A percentile compares a stretch with the other conserved stretches of the same genome.
Conservation (phyloP, 2,888 invertebrate species). For the Tillus elongatus region DNA sequence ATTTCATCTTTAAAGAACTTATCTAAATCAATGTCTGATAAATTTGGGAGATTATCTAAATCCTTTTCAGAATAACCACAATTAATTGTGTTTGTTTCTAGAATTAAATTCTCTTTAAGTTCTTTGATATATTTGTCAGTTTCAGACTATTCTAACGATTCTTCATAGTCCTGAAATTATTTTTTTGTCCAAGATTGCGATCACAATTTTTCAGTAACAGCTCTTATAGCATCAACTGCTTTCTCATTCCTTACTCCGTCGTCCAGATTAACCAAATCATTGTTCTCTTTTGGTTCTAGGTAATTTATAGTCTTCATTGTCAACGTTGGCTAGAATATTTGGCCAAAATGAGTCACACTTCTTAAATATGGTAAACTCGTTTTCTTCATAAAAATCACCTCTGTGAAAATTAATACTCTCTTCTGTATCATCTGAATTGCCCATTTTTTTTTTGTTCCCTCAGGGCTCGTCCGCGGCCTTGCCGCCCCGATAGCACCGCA, state of each 20-base stretch:
- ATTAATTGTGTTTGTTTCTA: constrained; percentile 14
- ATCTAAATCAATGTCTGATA: constrained; percentile 29
- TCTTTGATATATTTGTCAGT: constrained; percentile 24
- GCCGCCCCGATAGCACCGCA: too few species aligned
- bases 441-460: too few species aligned
- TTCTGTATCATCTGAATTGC: neutral
- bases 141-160: constrained; percentile 22
- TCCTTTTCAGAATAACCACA: constrained; percentile 11
- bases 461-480: too few species aligned
- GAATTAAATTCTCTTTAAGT: constrained; percentile 15
- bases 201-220: constrained; percentile 4
- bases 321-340: neutral
- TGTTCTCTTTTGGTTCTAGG: neutral
- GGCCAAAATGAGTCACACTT: neutral
- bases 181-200: neutral
- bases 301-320: too few species aligned
- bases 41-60: constrained; percentile 24
- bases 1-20: constrained; percentile 26
- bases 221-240: too few species aligned
- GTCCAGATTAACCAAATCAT: too few species aligned
- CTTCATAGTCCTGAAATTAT: constrained; percentile 10
- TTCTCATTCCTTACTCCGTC: too few species aligned
- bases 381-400: too few species aligned
- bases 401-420: too few species aligned
- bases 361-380: too few species aligned